Percentiles rank a stretch among this genome's conserved stretches.
phyloP scores from a whole-genome alignment of 2,113 vertebrate genomes.

The Glareola pratincola region DNA sequence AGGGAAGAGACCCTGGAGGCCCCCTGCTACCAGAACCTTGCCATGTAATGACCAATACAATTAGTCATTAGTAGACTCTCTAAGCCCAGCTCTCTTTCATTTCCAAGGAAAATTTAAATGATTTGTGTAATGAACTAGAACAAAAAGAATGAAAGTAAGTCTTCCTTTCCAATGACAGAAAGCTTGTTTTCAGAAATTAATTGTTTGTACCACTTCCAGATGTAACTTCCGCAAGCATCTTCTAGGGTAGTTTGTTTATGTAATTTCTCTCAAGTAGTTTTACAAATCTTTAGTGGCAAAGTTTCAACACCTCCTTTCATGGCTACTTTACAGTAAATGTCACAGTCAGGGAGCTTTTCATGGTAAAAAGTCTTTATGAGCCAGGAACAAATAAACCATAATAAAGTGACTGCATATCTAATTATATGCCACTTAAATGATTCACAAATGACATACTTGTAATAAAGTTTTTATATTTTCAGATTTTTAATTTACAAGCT shows the following conservation, averaged over 20 bases:
- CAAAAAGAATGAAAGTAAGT: not conserved
- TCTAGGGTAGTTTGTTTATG: not conserved
- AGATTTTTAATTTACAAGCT: constrained; percentile 45
- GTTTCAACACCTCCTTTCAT: not conserved
- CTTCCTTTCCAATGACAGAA: not conserved
- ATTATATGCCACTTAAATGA: constrained; percentile 22
- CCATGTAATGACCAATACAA: not conserved
- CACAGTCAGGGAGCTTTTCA: not conserved
- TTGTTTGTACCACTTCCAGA: not conserved
- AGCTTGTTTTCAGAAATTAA: not conserved
- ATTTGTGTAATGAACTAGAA: not conserved
- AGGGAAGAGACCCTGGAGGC: not conserved
- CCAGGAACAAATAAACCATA: constrained; percentile 30
- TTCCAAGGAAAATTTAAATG: not conserved
- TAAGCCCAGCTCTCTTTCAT: not conserved
- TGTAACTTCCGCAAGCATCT: not conserved
- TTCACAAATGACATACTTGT: constrained; percentile 14
- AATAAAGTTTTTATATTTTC: constrained; percentile 31
- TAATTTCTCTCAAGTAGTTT: constrained; percentile 9
- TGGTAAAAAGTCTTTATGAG: constrained; percentile 20
- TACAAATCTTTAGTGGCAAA: not conserved
- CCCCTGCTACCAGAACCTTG: not conserved
- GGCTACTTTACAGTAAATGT: not conserved
- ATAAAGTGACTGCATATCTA: constrained; percentile 8
- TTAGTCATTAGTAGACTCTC: not conserved